Base-by-base conservation (phyloP, 2,797 vertebrate species). In the Artibeus lituratus region DNA sequence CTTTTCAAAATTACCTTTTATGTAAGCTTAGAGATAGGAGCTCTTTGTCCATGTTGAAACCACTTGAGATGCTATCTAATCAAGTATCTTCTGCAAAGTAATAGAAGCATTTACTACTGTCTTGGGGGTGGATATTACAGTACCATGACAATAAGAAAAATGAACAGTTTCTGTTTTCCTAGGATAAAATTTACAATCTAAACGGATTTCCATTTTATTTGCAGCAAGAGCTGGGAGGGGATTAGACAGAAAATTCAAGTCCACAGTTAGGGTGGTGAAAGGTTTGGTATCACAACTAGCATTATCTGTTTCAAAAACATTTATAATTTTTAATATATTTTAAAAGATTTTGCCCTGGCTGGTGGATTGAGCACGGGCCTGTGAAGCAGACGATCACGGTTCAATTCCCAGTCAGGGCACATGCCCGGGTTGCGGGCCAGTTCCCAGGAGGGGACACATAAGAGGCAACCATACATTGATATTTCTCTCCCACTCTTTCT, bases 1-100 rank as follows among this genome's bases (percentile, higher is more conserved):
- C 49, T 84, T 95, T 76, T 90, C 69, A 70, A 94, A 90, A 70
- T 84, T 88, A 90, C 10, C 85, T 65, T 95, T 95, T 92, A 95
- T 42, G 39, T 72, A 82, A 92, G 51, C 35, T 95, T 87, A 49
- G 47, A 91, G 35, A 89, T 8, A 86, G 47, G 42, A 86, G 42
- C 29, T 76, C 35, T 90, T 78, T 87, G 80, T 78, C 42, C 57
- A 95, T n/a, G 74, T 0, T 62, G 44, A 95, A 95, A 92, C 67
- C 35, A 89, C 35, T 35, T 47, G 15, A 65, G 19, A 95, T 80
- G 44, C n/a, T 53, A 84, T 72, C n/a, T 90, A 85, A 90, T 95
- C 70, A 96, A 91, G 29, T 55, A 94, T 80, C 53, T 84, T 84
- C n/a, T 85, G 87, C 51, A 94, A 10, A 91, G 29, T 80, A 95